Evolutionary conservation across 2,113 vertebrate species (phyloP), one percentile per base, ranked within the genome.

Genomic region (Eolophus roseicapilla): DNA sequence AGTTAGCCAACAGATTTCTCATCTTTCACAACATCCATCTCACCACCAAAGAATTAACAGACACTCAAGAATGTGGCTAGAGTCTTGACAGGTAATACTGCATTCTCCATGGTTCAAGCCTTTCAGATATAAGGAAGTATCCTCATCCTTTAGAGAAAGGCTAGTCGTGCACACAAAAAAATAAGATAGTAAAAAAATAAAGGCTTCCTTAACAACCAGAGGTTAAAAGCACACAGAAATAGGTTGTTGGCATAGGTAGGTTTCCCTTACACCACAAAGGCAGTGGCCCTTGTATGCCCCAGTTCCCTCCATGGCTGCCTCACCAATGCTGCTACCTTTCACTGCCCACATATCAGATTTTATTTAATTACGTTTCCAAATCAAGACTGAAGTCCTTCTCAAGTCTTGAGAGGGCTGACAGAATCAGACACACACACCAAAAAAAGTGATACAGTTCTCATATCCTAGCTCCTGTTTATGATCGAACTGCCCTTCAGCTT

Each of bases 161-260:
- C 5, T 68, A 50, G 7, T 27, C 0, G 0, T 5, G 8, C 5
- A 27, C 24, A 57, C 7, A 3, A 4, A 50, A 21, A 35, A n/a
- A 18, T 17, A 17, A 47, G 23, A 23, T 11, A 44, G 20, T 1
- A 37, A 3, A 20, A 3, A 31, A 16, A 59, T 1, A 43, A 64
- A 75, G 15, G 17, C 5, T 85, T 80, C 27, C 79, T 59, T 50
- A 68, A 69, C 9, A 86, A 71, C 3, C 23, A 86, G 33, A 69
- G 24, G 31, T 52, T 70, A 77, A 73, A 80, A 69, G 63, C 37
- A 65, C 12, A 12, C 9, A 57, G 59, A 78, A 86, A 27, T 0
- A 67, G 16, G 35, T 2, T 59, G 52, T 24, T 82, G 25, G 7
- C 11, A 29, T 29, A 35, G 4, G 3, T 3, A 71, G 21, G 15